Conservation (phyloP, 2,888 invertebrate species). For the Eupeodes latifasciatus region DNA sequence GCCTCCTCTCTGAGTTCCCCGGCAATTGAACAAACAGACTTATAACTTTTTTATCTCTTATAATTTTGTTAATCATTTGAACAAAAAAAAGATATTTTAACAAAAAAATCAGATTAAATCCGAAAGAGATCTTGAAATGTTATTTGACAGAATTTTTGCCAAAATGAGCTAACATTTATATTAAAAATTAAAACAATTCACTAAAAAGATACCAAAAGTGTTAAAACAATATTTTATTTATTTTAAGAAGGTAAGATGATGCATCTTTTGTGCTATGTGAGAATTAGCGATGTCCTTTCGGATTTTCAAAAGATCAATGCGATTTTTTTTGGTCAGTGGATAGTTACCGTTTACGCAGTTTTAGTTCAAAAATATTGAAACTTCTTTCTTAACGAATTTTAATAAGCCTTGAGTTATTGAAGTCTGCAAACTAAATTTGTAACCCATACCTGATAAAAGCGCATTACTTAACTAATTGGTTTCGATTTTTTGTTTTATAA, state of each 20-base stretch:
- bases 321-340: no score
- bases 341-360: no score
- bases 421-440: no score
- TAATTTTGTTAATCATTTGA: neutral
- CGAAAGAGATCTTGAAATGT: neutral
- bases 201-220: neutral
- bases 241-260: slow-evolving; percentile 3
- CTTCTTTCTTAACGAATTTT: no score
- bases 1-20: slow-evolving; percentile 1
- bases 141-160: neutral
- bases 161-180: slow-evolving; percentile 4
- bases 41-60: neutral
- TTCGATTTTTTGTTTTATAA: no score
- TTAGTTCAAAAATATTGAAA: no score
- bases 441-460: no score
- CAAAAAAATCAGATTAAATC: neutral
- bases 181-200: neutral
- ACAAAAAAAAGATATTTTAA: neutral
- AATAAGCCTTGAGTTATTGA: no score
- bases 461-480: no score
- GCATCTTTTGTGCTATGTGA: neutral
- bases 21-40: neutral
- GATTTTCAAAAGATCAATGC: no score
- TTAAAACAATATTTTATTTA: neutral
- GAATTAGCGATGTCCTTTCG: neutral